Base-by-base conservation (phyloP, 2,888 invertebrate genomes). In the Ceramica pisi region DNA sequence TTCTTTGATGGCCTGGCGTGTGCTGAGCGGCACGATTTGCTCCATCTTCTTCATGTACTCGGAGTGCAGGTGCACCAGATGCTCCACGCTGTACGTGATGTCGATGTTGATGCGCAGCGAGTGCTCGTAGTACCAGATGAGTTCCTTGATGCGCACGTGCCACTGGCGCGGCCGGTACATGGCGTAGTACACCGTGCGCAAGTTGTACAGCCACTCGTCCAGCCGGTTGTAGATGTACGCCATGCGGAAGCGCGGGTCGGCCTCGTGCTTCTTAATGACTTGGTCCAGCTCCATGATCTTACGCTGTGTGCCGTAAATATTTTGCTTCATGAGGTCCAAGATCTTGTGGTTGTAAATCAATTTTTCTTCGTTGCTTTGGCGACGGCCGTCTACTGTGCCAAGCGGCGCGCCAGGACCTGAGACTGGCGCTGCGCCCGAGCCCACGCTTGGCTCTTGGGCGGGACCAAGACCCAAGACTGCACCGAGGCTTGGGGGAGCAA, bases 61-160 rank as follows among this genome's bases (percentile, higher is more conserved):
- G 21, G 0, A 10, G 71, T 89, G 86, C 8, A 85, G 10, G 2
- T 76, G 35, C 19, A 87, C 64, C 8, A 89, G 56, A 64, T 82
- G 71, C 71, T 92, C 90, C 46, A 88, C 81, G 3, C 88, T 85
- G 82, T 92, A 91, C 0, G 88, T 83, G 14, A 91, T 70, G 75
- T 92, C 92, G 16, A 90, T 55, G 82, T 89, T 78, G 72, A 84
- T 81, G 26, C 82, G 78, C 38, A 80, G 84, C 51, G 78, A 10
- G 78, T 90, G 79, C 41, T 85, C 62, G 83, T 91, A 91, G 80
- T 87, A 86, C 3, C 78, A 12, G 1, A 90, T 26, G 38, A 81
- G 71, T 1, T 70, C 26, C 68, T 70, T 68, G 5, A 85, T 70
- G 9, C 41, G 41, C 14, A 16, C 10, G n/a, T 21, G 44, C 0